Conservation (phyloP, 2,113 vertebrate genomes). For the Grallaria varia region DNA sequence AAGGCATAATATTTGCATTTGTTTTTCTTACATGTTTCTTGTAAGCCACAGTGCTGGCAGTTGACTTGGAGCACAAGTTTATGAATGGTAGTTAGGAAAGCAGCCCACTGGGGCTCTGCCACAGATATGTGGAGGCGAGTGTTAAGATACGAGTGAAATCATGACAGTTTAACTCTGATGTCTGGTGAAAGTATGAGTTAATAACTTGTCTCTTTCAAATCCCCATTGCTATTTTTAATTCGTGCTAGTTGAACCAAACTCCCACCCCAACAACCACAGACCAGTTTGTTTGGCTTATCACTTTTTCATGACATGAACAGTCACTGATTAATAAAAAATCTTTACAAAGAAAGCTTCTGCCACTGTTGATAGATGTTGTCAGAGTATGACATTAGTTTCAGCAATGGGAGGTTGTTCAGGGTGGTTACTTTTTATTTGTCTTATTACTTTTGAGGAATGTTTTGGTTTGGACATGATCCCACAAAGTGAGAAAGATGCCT, state of each 20-base stretch:
- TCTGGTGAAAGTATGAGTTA: neutral
- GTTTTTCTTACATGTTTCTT: neutral
- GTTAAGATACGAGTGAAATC: neutral
- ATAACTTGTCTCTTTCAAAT: neutral
- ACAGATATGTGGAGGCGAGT: neutral
- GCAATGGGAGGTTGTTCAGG: neutral
- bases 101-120: neutral
- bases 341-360: constrained; percentile 39
- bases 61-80: neutral
- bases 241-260: neutral
- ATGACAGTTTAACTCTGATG: neutral
- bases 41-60: neutral
- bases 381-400: neutral
- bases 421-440: neutral
- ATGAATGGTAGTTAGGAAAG: neutral
- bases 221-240: neutral
- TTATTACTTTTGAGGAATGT: neutral
- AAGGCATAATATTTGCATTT: neutral
- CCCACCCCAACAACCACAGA: neutral
- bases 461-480: neutral
- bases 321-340: constrained; percentile 60
- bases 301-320: neutral
- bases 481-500: neutral
- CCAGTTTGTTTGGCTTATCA: constrained; percentile 21
- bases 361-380: neutral